Evolutionary conservation across 2,797 vertebrate species (phyloP).

Genomic region (Thunnus albacares): DNA sequence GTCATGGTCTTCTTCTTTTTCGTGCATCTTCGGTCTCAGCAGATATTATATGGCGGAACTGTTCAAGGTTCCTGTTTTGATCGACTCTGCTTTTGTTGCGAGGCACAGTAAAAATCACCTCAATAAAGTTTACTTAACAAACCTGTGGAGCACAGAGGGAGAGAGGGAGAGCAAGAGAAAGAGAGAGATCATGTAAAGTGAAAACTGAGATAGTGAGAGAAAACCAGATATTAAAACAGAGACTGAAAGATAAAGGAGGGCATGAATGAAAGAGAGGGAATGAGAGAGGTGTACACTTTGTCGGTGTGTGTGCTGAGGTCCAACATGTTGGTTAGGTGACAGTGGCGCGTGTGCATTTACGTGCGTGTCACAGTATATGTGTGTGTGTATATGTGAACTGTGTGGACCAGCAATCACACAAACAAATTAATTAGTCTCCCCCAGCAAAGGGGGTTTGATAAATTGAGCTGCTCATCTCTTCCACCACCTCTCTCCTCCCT

Average conservation of each 20-base stretch:
- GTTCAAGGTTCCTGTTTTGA: conserved; percentile 41
- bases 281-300: conserved; percentile 9
- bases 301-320: conserved; percentile 34
- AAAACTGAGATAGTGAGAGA: conserved; percentile 33
- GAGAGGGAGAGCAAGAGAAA: not conserved
- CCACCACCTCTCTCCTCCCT: conserved; percentile 39
- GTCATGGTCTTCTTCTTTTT: not conserved
- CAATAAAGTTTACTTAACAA: conserved; percentile 35
- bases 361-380: not conserved
- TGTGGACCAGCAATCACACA: conserved; percentile 86
- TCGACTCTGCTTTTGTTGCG: conserved; percentile 6
- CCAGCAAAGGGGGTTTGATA: conserved; percentile 83
- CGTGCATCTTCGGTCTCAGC: conserved; percentile 2
- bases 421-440: conserved; percentile 89
- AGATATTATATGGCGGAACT: conserved; percentile 6
- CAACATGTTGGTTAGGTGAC: conserved; percentile 46
- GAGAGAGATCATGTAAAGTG: conserved; percentile 34
- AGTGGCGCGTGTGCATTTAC: conserved; percentile 19
- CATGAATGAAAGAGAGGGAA: not conserved
- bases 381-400: conserved; percentile 19
- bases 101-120: conserved; percentile 6
- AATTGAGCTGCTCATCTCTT: conserved; percentile 82
- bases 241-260: conserved; percentile 31
- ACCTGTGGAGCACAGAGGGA: conserved; percentile 8
- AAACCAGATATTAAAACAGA: conserved; percentile 56